Base-by-base conservation (phyloP, 2,888 invertebrate species). In the Tyria jacobaeae region DNA sequence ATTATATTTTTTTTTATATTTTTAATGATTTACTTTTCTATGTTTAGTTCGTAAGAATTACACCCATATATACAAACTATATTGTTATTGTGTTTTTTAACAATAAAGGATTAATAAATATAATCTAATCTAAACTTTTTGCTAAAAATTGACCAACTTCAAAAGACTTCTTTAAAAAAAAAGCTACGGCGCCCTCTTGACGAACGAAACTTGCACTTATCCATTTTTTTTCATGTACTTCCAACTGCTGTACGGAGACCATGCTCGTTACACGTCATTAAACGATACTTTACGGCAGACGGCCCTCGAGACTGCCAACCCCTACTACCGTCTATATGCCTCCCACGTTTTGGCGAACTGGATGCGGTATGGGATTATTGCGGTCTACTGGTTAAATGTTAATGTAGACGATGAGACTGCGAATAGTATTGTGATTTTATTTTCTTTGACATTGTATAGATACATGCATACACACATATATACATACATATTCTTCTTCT, bases 251-350 rank as follows among this genome's bases (percentile, higher is more conserved):
- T 81, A 73, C 82, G 78, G 86, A 84, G 88, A 89, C 88, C 88
- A 83, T 81, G 89, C 91, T 92, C 91, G 93, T 93, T 92, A 92
- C 93, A 92, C 92, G 92, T 94, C 93, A 93, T 94, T 94, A 94
- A 91, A 92, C 92, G 92, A 94, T 94, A 93, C 93, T 94, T 92
- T 93, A 91, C 90, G 85, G 92, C 91, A 94, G 93, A 94, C 93
- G 93, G 91, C 89, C 84, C 93, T 94, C 89, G 93, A 93, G 93
- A 93, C 92, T 88, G 87, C 88, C 87, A 86, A 80, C 87, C 79
- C 85, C 75, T 66, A 66, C 64, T 68, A 70, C 77, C 76, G 64
- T 61, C 80, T 79, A 83, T 81, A 83, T 81, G 80, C 82, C 79
- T 79, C 76, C 76, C 79, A 71, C 60, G 62, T 64, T 72, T 70